These are phyloP conservation scores for Neuroterus valhalla DNA, from an alignment of 1,140 invertebrate species.

Conservation along the genomic window DNA sequence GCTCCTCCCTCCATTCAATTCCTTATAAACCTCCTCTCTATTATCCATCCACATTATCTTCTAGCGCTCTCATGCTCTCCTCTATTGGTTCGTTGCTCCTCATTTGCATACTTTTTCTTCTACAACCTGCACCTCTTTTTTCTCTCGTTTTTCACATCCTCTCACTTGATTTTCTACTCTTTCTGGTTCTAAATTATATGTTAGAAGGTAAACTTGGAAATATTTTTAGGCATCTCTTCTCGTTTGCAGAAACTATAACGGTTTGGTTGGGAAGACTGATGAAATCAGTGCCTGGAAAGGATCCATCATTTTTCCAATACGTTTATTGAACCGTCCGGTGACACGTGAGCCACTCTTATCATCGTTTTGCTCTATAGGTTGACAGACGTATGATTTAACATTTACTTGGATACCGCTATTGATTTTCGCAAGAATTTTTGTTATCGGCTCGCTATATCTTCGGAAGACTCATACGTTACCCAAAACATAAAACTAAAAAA, in stretches of 20 bases:
- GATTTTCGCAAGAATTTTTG: conserved; percentile 55
- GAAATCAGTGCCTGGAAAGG: conserved; percentile 16
- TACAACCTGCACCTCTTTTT: no score
- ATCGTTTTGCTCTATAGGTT: conserved; percentile 5
- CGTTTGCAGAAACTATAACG: conserved; percentile 5
- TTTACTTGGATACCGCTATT: conserved; percentile 37
- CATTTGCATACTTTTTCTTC: no score
- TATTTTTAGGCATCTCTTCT: background rate
- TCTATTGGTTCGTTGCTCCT: no score
- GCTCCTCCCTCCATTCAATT: no score
- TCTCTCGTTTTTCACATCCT: no score
- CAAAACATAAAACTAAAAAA: background rate
- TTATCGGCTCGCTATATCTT: conserved; percentile 39
- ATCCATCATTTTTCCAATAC: conserved; percentile 33
- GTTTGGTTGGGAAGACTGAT: background rate
- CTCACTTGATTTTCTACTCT: no score
- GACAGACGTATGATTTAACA: background rate
- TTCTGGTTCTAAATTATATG: no score
- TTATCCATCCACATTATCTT: no score
- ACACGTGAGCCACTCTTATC: conserved; percentile 27
- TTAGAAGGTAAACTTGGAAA: no score
- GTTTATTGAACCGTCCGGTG: conserved; percentile 13
- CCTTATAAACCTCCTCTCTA: no score
- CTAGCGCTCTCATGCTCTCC: no score
- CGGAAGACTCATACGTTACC: conserved; percentile 17